Conservation (phyloP, 2,888 invertebrate species). For the Gerris lacustris region DNA sequence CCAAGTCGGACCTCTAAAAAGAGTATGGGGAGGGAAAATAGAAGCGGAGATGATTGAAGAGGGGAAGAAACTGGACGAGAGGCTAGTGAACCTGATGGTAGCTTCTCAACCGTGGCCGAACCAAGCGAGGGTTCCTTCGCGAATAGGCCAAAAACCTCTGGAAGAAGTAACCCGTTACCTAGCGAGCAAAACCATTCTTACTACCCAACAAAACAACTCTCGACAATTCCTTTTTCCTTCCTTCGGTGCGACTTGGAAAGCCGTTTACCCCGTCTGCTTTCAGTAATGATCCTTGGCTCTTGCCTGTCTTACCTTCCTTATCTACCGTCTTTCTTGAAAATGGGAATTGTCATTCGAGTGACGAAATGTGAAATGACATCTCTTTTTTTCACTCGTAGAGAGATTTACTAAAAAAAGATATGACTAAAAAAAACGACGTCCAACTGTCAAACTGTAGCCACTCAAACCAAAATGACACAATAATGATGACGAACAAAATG, state of each 20-base stretch:
- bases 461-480: too few species aligned
- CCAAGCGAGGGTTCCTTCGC: neutral
- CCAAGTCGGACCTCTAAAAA: too few species aligned
- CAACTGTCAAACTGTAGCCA: too few species aligned
- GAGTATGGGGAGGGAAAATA: neutral
- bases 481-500: too few species aligned
- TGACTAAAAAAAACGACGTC: too few species aligned
- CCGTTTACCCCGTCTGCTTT: neutral
- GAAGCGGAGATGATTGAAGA: constrained; percentile 1
- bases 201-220: neutral
- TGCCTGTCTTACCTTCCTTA: too few species aligned
- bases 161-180: neutral
- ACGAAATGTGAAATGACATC: too few species aligned
- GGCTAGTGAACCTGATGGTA: constrained; percentile 1
- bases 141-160: constrained; percentile 2
- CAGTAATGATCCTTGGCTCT: neutral
- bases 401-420: too few species aligned
- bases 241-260: too few species aligned
- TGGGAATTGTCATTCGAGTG: too few species aligned
- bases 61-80: neutral
- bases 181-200: neutral
- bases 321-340: too few species aligned
- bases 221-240: neutral
- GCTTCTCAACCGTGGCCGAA: constrained; percentile 1
- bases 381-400: too few species aligned